Evolutionary conservation across 2,888 invertebrate genomes (phyloP), one percentile per base, ranked within the genome.

Genomic region (Chrysodeixis includens): DNA sequence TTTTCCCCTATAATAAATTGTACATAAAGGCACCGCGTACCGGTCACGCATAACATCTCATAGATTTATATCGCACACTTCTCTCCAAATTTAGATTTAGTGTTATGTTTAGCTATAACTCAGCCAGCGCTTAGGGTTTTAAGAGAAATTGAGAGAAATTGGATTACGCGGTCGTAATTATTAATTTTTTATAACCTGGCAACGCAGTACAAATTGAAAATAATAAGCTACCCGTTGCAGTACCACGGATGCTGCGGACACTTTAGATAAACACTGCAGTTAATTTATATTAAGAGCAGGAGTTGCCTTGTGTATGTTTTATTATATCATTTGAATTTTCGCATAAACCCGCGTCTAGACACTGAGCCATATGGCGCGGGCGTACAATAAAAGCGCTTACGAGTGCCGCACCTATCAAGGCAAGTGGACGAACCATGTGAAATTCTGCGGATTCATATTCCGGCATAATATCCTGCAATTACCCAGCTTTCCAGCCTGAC

Each of bases 71-170:
- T 85, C 92, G 92, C 89, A 90, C 92, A 93, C 92, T 93, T 92
- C 91, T 93, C 92, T 93, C 93, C 90, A 93, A 93, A 94, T 94
- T 93, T 93, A 93, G 93, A 94, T 94, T 93, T 93, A 94, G 89
- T 92, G 90, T 91, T 92, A 92, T 92, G 90, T 90, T 90, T 90
- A 87, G 86, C 83, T 84, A 88, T 93, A 91, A 90, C 84, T 92
- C 90, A 90, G 72, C 78, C 70, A 71, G 78, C 80, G 75, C 73
- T 77, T 73, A 71, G 66, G 59, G 59, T 57, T 84, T 86, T 87
- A 83, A 77, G 77, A 77, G 72, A 82, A 85, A 89, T 86, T 84
- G 81, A 82, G 84, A 87, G 81, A 86, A 70, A 78, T 75, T 61
- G 70, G 64, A 69, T 69, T 62, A 62, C 55, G 61, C 7, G 75